These are phyloP conservation scores for Dipodomys spectabilis DNA, from an alignment of 2,113 vertebrate species.

Conservation along the genomic window DNA sequence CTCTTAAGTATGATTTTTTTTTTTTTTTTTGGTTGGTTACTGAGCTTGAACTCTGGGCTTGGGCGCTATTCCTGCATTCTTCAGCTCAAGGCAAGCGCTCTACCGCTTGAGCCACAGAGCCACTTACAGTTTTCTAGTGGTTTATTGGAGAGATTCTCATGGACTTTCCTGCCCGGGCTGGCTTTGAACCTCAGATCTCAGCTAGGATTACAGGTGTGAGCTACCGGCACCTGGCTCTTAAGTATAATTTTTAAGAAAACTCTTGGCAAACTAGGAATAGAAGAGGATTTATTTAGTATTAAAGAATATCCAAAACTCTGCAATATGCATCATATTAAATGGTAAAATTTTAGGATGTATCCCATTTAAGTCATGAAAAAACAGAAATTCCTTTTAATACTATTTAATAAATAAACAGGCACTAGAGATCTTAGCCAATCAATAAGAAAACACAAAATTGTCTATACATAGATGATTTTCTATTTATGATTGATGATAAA, in stretches of 20 bases:
- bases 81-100: no score
- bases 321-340: not conserved
- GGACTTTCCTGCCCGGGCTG: no score
- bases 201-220: no score
- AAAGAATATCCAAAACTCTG: constrained; percentile 6
- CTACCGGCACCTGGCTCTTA: not conserved
- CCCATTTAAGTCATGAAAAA: not conserved
- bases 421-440: not conserved
- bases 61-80: no score
- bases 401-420: not conserved
- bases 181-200: no score
- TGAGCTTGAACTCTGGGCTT: no score
- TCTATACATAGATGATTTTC: not conserved
- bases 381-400: constrained; percentile 2
- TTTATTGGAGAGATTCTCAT: no score
- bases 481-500: not conserved
- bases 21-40: not conserved
- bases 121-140: no score
- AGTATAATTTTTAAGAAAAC: not conserved
- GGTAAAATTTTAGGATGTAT: not conserved
- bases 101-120: no score
- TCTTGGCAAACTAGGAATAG: constrained; percentile 30
- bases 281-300: not conserved
- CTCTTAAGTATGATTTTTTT: not conserved
- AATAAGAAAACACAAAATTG: constrained; percentile 21